Base-by-base conservation (phyloP, 2,113 vertebrate genomes). In the Osmerus mordax region DNA sequence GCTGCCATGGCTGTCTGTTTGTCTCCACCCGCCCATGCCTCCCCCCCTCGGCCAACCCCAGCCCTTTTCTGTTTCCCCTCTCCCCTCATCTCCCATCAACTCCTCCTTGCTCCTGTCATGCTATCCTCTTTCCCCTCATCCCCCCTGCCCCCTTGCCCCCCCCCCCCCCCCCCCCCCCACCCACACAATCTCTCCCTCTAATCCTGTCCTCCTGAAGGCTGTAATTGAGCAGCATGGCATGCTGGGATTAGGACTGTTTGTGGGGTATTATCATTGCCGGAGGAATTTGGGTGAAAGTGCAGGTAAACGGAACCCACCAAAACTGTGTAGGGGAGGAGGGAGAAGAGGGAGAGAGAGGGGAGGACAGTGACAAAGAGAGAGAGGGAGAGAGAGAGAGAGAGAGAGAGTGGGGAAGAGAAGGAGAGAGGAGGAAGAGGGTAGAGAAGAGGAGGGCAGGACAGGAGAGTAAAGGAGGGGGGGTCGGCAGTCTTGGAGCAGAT, bases 171-270 rank as follows among this genome's bases (percentile, higher is more conserved):
- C 23, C 23, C 23, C 23, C 23, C 23, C 23, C 21, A 52, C 29
- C 62, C 25, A 28, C 25, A 28, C 25, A 28, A 28, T 83, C 79
- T 76, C 78, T 72, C 68, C 81, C 85, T 79, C 81, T 91, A 91
- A 91, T 92, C 88, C 89, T 73, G 79, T 90, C 86, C 88, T 89
- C 85, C 91, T 87, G 86, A 90, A 88, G 87, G 84, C 87, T 87
- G 86, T 91, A 93, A 92, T 89, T 91, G 89, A 92, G 87, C 86
- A 85, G 83, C 58, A 67, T 79, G 59, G 83, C 85, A 70, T 91
- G 88, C 83, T 87, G 87, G 91, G 89, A 93, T 92, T 92, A 91
- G 79, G 71, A 74, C 85, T 88, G 84, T 90, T 89, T 90, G 86
- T 90, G 84, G 82, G 87, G 78, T 88, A 85, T 88, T 87, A 86